phyloP scores from a whole-genome alignment of 2,888 invertebrate genomes.

The Rhamphomyia laevipes region DNA sequence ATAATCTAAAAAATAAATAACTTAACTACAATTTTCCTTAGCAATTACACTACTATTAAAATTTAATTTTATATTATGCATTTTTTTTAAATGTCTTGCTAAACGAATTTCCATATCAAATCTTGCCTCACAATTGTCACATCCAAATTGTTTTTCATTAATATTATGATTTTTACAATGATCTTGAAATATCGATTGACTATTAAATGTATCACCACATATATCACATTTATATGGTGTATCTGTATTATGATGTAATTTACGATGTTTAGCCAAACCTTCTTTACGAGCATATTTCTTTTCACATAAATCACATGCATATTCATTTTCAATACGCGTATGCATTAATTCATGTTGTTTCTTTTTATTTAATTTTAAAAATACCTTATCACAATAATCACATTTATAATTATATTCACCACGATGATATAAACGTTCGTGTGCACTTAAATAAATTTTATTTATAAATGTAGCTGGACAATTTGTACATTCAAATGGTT shows the following conservation, averaged over 20 bases:
- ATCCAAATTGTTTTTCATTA: neutral
- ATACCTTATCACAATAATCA: neutral
- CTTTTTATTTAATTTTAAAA: neutral
- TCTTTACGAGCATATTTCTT: neutral
- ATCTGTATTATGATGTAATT: neutral
- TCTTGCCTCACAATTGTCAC: neutral
- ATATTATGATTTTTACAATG: neutral
- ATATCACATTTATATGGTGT: neutral
- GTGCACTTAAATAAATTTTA: neutral
- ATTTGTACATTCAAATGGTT: neutral
- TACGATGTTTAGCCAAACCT: neutral
- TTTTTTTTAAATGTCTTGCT: neutral
- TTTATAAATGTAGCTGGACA: neutral
- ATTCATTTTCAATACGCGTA: neutral
- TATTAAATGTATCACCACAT: neutral
- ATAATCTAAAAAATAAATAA: no score
- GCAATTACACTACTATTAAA: no score
- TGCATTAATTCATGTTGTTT: neutral
- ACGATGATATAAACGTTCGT: neutral
- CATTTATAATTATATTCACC: slow-evolving; percentile 1
- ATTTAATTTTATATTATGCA: neutral
- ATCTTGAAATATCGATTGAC: neutral
- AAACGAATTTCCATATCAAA: neutral
- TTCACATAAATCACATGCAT: neutral
- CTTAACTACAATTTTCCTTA: no score